Base-by-base conservation (phyloP, 2,797 vertebrate genomes). In the Kryptolebias ocellatus region DNA sequence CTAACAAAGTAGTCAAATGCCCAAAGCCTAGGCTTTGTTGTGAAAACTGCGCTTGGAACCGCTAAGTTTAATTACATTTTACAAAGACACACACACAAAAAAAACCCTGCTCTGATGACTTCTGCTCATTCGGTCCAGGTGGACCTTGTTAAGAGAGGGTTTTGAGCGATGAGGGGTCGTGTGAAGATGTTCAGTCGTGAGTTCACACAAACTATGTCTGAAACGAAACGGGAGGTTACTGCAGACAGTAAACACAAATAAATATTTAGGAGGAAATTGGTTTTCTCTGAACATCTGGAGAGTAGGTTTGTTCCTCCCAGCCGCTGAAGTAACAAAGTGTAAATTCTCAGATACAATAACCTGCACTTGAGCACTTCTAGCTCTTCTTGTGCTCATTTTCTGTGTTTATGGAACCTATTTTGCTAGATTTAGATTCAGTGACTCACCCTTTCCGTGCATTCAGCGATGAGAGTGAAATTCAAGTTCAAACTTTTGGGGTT, bases 1-100 rank as follows among this genome's bases (percentile, higher is more conserved):
- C 71, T 52, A 83, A 16, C 72, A 63, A 70, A 80, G 68, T 55
- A 67, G 60, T 55, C 55, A 12, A 56, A 76, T 15, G 47, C 76
- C 67, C 56, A 28, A 64, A 83, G 78, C 60, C 68, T 56, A 17
- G 67, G 70, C 78, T 83, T 61, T 90, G 83, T 85, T 88, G 84
- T 80, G 83, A 86, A 83, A 85, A 87, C 87, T 76, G 66, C 63
- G 79, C 28, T 72, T 74, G 68, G 88, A 87, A 83, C 83, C 60
- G 72, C 83, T 59, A 63, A 71, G 72, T 90, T 92, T 89, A 89
- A 92, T 90, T 90, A 84, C 81, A 84, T 88, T 86, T 81, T 74
- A 60, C 60, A 24, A 24, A 24, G 20, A 71, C 62, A 31, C 31
- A 34, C 31, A 34, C 31, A 34, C 5, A 74, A 81, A 81, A 76